Percentiles rank a stretch among this genome's conserved stretches.
phyloP scores from a whole-genome alignment of 2,797 vertebrate species.

The Syndactyla subalaris region DNA sequence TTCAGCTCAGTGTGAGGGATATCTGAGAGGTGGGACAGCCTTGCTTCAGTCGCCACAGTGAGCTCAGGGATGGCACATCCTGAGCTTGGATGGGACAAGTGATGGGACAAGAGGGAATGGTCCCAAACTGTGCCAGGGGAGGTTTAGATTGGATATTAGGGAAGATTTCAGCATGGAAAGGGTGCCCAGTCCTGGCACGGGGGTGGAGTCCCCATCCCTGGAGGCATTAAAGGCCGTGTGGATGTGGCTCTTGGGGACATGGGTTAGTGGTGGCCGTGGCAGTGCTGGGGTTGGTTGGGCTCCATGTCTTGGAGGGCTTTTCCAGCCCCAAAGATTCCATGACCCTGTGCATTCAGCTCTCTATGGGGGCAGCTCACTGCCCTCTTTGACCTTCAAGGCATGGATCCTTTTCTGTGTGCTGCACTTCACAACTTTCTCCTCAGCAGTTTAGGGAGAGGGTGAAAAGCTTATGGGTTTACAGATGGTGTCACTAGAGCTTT shows the following conservation, averaged over 20 bases:
- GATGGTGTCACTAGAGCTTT: not conserved
- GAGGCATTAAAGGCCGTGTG: not conserved
- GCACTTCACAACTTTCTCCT: not conserved
- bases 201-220: not conserved
- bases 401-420: not conserved
- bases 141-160: not conserved
- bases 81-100: not conserved
- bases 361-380: not conserved
- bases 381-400: not conserved
- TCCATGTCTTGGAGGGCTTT: not conserved
- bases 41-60: too few species aligned
- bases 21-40: accelerated
- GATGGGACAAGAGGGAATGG: not conserved
- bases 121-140: not conserved
- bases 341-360: not conserved
- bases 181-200: not conserved
- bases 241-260: not conserved
- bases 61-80: not conserved
- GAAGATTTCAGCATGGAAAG: too few species aligned
- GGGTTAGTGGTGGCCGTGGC: not conserved
- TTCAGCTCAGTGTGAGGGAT: accelerated
- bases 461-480: not conserved
- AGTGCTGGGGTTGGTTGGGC: not conserved
- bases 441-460: not conserved
- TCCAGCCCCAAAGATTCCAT: too few species aligned